phyloP scores from a whole-genome alignment of 1,140 invertebrate genomes.

The Pseudomyrmex flavicornis region DNA sequence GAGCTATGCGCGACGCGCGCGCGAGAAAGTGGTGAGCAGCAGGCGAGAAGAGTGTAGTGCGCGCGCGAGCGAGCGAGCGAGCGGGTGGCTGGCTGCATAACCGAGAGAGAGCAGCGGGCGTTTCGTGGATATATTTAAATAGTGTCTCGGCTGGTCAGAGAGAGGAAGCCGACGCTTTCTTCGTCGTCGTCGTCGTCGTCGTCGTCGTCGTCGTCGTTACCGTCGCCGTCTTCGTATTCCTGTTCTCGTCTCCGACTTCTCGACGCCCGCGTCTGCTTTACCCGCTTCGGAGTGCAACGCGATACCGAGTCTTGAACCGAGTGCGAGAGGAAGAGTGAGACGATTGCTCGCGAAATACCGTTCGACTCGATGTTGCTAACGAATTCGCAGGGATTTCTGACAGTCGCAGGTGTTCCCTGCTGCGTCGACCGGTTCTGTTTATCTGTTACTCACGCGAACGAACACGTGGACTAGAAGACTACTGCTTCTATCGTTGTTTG shows the following conservation, averaged over 20 bases:
- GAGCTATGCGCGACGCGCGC: neutral
- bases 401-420: conserved; percentile 19
- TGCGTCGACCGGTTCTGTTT: conserved; percentile 15
- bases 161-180: conserved; percentile 66
- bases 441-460: neutral
- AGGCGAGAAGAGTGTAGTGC: conserved; percentile 34
- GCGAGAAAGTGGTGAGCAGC: conserved; percentile 39
- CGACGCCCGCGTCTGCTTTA: neutral
- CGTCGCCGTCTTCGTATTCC: conserved; percentile 4
- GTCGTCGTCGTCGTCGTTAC: conserved; percentile 4
- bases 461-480: conserved; percentile 42
- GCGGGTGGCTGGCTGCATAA: conserved; percentile 42
- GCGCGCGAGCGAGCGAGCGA: conserved; percentile 59
- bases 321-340: conserved; percentile 53
- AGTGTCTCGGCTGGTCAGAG: conserved; percentile 71
- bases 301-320: conserved; percentile 59
- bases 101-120: conserved; percentile 48
- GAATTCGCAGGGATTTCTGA: neutral
- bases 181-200: conserved; percentile 53
- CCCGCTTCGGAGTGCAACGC: conserved; percentile 68
- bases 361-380: conserved; percentile 36
- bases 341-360: conserved; percentile 45
- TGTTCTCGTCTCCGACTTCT: neutral
- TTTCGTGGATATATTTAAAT: conserved; percentile 73
- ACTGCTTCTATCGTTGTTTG: neutral